Evolutionary conservation across 2,113 vertebrate genomes (phyloP), one percentile per base, ranked within the genome.

Genomic region (Calonectris borealis): DNA sequence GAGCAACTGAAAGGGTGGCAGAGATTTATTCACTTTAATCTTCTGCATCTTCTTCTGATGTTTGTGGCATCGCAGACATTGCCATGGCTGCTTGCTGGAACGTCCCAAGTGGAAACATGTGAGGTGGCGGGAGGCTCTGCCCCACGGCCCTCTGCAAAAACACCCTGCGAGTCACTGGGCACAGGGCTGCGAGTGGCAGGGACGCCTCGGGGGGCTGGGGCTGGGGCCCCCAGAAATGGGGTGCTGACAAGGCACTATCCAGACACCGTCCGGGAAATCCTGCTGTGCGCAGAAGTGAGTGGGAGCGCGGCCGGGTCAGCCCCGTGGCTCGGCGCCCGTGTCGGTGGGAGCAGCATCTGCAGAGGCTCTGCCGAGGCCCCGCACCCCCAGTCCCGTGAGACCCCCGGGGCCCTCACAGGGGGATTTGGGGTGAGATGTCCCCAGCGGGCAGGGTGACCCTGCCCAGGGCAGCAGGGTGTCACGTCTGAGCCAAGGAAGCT

Each of bases 261-360:
- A 46, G 52, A 54, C n/a, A 13, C 11, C 3, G 10, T 42, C n/a
- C 1, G 2, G 73, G 31, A 36, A 72, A 54, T 54, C 58, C 79
- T 13, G 38, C 85, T 32, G 44, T 15, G 54, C 8, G 32, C 55
- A 64, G 83, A 19, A 49, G 48, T 0, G 26, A 77, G 70, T 0
- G 3, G 55, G 57, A 64, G 27, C 1, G 16, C 2, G 6, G 36
- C 24, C 1, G 7, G 52, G 24, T 38, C 68, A 46, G 27, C 16
- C 26, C 65, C 4, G 6, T 2, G 2, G 20, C n/a, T 0, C 2
- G 31, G 49, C 0, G 6, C 40, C 25, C 0, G 1, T 6, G 7
- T 18, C 1, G 6, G 46, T 13, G 77, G 52, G 10, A 77, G 52
- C 58, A 72, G 40, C 73, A 27, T 6, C 69, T 2, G 1, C 0